These are phyloP conservation scores for Corythoichthys intestinalis DNA, from an alignment of 2,113 vertebrate genomes.

Conservation along the genomic window DNA sequence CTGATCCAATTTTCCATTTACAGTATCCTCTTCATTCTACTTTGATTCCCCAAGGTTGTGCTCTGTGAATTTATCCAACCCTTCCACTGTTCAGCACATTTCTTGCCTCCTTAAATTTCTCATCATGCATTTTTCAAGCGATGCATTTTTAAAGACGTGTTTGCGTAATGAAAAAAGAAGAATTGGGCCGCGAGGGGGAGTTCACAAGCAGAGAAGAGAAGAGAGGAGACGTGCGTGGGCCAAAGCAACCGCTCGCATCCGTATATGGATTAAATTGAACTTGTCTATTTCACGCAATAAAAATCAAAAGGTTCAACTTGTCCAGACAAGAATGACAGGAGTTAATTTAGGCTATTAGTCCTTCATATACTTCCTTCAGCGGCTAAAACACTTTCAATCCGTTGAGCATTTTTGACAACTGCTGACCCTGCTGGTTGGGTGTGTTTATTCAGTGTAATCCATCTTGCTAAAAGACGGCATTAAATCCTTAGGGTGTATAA, in stretches of 20 bases:
- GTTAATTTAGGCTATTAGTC: neutral
- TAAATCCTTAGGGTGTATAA: neutral
- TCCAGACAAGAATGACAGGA: neutral
- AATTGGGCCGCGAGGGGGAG: neutral
- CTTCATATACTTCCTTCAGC: neutral
- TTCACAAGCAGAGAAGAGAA: constrained; percentile 1
- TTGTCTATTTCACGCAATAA: neutral
- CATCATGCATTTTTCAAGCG: constrained; percentile 32
- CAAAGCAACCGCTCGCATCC: neutral
- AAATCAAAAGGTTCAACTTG: neutral
- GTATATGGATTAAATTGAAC: neutral
- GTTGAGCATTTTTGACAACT: neutral
- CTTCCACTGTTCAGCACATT: constrained; percentile 16
- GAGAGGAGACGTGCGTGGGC: neutral
- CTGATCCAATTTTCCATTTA: too few relatives aligned
- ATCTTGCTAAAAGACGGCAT: neutral
- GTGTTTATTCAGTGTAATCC: neutral
- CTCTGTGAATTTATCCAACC: constrained; percentile 21
- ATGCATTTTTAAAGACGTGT: constrained; percentile 28
- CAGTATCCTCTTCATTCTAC: neutral
- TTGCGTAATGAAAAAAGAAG: constrained; percentile 5
- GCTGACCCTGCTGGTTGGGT: neutral
- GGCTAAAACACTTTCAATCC: neutral
- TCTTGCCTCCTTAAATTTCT: constrained; percentile 12
- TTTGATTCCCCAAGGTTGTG: constrained; percentile 22